phyloP scores from a whole-genome alignment of 2,113 vertebrate genomes.

The Chionodraco myersi region DNA sequence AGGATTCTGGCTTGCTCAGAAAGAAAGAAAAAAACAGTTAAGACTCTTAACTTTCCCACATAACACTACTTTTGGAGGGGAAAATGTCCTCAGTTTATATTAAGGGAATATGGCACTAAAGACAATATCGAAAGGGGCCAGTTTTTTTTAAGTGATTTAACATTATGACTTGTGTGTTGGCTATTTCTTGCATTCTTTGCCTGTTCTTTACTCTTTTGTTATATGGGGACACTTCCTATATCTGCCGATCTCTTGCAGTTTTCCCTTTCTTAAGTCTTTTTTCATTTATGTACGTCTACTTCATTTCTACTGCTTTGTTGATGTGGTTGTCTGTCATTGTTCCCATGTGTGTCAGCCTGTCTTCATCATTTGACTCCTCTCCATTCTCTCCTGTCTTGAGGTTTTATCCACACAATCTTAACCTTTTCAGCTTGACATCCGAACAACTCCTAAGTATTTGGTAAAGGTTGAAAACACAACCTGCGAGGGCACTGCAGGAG shows the following conservation, averaged over 20 bases:
- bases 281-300: slow-evolving; percentile 8
- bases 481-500: not conserved
- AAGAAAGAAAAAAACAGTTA: slow-evolving; percentile 2
- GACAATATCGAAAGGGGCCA: slow-evolving; percentile 14
- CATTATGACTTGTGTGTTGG: not conserved
- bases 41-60: not conserved
- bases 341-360: not conserved
- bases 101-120: not conserved
- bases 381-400: not conserved
- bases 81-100: slow-evolving; percentile 4
- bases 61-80: not conserved
- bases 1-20: slow-evolving; percentile 1
- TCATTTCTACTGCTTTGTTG: not conserved
- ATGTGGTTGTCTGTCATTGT: not conserved
- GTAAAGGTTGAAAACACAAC: slow-evolving; percentile 20
- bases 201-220: not conserved
- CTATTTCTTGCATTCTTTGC: no score
- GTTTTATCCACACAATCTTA: slow-evolving; percentile 23
- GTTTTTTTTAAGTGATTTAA: slow-evolving; percentile 16
- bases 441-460: slow-evolving; percentile 1
- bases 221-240: not conserved
- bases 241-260: not conserved
- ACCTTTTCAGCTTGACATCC: slow-evolving; percentile 25
- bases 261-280: not conserved
- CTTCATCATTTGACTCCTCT: not conserved